phyloP scores from a whole-genome alignment of 2,113 vertebrate genomes.

The Osmerus eperlanus region DNA sequence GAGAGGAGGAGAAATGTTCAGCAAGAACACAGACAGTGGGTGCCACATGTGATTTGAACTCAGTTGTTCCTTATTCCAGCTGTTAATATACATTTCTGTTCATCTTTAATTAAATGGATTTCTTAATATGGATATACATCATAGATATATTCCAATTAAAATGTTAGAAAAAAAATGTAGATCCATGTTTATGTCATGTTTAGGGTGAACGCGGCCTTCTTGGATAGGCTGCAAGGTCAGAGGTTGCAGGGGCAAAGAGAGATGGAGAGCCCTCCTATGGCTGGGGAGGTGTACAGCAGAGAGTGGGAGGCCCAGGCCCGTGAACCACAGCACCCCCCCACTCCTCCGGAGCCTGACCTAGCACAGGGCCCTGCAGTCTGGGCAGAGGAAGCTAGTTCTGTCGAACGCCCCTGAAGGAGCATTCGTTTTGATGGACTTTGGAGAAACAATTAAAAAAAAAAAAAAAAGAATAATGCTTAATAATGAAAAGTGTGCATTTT shows the following conservation, averaged over 20 bases:
- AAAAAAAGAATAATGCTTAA: no score
- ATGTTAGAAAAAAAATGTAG: background rate
- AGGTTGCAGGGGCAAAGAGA: background rate
- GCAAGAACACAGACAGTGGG: slow-evolving; percentile 73
- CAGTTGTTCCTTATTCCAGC: background rate
- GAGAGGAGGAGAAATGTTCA: slow-evolving; percentile 56
- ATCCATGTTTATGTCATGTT: slow-evolving; percentile 24
- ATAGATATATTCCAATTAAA: no score
- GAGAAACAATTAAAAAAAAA: no score
- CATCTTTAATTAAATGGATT: background rate
- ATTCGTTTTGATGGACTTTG: no score
- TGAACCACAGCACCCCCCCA: slow-evolving; percentile 10
- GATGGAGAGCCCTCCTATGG: background rate
- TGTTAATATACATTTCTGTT: background rate
- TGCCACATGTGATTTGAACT: slow-evolving; percentile 11
- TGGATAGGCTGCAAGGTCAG: slow-evolving; percentile 73
- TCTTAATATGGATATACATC: no score
- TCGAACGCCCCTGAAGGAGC: no score
- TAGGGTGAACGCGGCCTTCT: slow-evolving; percentile 82
- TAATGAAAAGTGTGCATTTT: no score
- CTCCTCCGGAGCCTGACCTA: slow-evolving; percentile 26
- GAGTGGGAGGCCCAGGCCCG: background rate
- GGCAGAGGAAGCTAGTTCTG: slow-evolving; percentile 30
- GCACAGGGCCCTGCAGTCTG: slow-evolving; percentile 22
- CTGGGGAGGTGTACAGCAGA: background rate